These are phyloP conservation scores for Xerus rutilus DNA, from an alignment of 2,797 vertebrate species.

Conservation along the genomic window DNA sequence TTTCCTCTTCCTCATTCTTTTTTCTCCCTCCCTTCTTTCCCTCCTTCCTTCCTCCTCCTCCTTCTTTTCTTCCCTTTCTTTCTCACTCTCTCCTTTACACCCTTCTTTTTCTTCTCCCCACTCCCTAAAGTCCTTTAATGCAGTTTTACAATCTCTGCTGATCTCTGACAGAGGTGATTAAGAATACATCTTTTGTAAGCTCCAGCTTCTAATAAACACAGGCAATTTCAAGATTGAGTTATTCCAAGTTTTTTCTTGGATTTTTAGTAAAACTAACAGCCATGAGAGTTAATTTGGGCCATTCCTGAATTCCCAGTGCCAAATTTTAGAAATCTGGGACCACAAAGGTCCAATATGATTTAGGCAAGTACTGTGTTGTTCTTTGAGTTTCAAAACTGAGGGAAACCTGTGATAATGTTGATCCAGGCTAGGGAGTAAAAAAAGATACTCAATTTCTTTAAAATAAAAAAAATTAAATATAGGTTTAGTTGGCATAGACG, in stretches of 20 bases:
- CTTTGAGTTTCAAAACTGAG: neutral
- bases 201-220: neutral
- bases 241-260: neutral
- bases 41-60: no score
- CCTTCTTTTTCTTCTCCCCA: no score
- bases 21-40: no score
- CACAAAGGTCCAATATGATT: neutral
- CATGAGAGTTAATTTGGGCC: neutral
- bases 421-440: neutral
- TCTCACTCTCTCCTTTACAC: no score
- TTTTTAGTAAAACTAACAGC: neutral
- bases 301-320: neutral
- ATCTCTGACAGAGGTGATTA: neutral
- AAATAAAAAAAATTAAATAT: neutral
- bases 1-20: neutral
- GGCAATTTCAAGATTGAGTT: neutral
- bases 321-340: neutral
- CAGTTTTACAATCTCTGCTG: neutral
- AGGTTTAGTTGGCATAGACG: neutral
- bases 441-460: neutral
- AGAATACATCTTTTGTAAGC: neutral
- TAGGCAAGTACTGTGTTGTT: neutral
- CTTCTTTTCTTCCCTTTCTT: no score
- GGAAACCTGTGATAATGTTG: neutral
- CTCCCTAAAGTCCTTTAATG: neutral